phyloP scores from a whole-genome alignment of 2,113 vertebrate species.

The Oplegnathus fasciatus region DNA sequence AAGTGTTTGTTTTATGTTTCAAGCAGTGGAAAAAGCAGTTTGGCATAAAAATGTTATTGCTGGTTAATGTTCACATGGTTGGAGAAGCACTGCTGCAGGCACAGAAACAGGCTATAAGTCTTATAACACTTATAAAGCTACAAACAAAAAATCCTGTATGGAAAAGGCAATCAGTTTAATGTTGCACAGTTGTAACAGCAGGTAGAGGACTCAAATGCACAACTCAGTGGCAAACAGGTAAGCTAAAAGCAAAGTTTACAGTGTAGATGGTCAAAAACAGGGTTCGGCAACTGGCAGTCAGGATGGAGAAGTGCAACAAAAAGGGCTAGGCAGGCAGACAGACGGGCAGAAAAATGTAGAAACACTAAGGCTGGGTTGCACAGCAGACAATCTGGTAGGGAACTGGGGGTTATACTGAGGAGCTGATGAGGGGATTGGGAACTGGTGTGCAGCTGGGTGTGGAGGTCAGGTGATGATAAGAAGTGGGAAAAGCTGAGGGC shows the following conservation, averaged over 20 bases:
- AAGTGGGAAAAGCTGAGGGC: not conserved
- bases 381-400: not conserved
- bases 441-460: constrained; percentile 6
- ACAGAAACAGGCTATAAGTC: not conserved
- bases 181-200: not conserved
- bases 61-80: constrained; percentile 18
- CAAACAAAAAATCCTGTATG: not conserved
- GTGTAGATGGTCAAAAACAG: not conserved
- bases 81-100: not conserved
- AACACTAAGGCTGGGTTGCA: not conserved
- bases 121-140: not conserved
- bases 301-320: not conserved
- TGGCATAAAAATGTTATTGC: constrained; percentile 26
- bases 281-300: not conserved
- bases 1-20: constrained; percentile 24
- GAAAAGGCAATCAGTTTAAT: not conserved
- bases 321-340: not conserved
- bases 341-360: not conserved
- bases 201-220: not conserved
- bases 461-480: constrained; percentile 28
- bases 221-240: not conserved
- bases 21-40: constrained; percentile 1
- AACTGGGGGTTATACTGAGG: not conserved
- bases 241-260: not conserved
- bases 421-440: not conserved